phyloP scores from a whole-genome alignment of 2,113 vertebrate genomes.

The Neomonachus schauinslandi region DNA sequence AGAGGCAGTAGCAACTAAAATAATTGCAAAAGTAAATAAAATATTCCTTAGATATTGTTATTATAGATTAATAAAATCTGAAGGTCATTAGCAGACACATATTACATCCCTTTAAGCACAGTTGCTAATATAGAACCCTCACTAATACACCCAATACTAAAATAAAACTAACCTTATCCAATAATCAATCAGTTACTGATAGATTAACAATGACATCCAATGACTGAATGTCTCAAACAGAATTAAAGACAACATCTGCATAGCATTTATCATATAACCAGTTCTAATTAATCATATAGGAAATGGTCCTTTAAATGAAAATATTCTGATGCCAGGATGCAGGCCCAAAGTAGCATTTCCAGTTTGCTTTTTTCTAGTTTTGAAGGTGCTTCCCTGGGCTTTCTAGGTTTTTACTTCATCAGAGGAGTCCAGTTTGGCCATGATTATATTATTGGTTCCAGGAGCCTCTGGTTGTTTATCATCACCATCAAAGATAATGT shows the following conservation, averaged over 20 bases:
- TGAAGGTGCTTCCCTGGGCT: not conserved
- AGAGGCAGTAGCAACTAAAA: not conserved
- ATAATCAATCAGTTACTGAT: not conserved
- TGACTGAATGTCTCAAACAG: not conserved
- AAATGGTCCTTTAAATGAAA: not conserved
- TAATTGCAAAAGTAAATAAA: not conserved
- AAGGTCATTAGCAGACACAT: not conserved
- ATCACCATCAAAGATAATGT: constrained; percentile 93
- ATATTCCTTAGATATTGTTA: not conserved
- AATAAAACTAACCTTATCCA: constrained; percentile 20
- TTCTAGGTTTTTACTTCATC: constrained; percentile 36
- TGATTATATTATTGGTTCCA: constrained; percentile 65
- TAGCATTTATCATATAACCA: not conserved
- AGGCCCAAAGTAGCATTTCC: not conserved
- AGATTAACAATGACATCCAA: not conserved
- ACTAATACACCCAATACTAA: not conserved
- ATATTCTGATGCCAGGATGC: not conserved
- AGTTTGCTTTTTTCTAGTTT: constrained; percentile 9
- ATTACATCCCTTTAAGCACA: not conserved
- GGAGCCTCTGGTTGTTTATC: constrained; percentile 79
- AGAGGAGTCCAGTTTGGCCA: constrained; percentile 66
- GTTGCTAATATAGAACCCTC: not conserved
- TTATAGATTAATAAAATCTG: not conserved
- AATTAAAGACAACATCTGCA: not conserved
- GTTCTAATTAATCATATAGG: not conserved